phyloP scores from a whole-genome alignment of 1,140 invertebrate genomes.

The Brachionus plicatilis region DNA sequence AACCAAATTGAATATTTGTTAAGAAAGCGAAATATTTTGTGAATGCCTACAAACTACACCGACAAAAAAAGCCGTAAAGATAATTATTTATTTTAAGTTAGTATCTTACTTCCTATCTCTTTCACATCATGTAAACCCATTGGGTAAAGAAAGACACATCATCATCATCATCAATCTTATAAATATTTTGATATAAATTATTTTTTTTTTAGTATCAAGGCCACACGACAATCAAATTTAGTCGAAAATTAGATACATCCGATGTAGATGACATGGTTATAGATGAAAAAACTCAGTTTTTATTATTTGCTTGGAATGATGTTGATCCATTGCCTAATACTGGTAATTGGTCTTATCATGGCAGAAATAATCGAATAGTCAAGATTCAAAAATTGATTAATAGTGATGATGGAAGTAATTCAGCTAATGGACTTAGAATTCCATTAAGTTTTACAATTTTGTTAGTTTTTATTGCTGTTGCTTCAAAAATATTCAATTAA shows the following conservation, averaged over 20 bases:
- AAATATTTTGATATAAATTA: too few relatives aligned
- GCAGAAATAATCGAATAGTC: slow-evolving; percentile 8
- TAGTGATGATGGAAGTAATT: not conserved
- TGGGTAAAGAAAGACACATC: too few relatives aligned
- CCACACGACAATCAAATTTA: not conserved
- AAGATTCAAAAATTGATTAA: not conserved
- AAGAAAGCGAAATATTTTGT: too few relatives aligned
- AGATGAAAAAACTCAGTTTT: slow-evolving; percentile 1
- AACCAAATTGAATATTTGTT: too few relatives aligned
- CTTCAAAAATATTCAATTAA: not conserved
- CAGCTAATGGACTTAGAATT: not conserved
- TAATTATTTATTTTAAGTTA: too few relatives aligned
- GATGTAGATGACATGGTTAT: not conserved
- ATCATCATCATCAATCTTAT: too few relatives aligned
- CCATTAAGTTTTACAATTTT: not conserved
- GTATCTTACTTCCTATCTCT: too few relatives aligned
- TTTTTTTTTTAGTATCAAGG: not conserved
- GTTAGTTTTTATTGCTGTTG: not conserved
- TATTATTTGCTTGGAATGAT: slow-evolving; percentile 32
- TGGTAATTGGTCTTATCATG: slow-evolving; percentile 17
- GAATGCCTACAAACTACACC: too few relatives aligned
- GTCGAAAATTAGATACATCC: slow-evolving; percentile 3
- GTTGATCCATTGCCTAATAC: not conserved
- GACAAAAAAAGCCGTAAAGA: too few relatives aligned
- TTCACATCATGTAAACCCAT: too few relatives aligned